These are phyloP conservation scores for Cheilosia impressa DNA, from an alignment of 2,888 invertebrate species.

Conservation along the genomic window DNA sequence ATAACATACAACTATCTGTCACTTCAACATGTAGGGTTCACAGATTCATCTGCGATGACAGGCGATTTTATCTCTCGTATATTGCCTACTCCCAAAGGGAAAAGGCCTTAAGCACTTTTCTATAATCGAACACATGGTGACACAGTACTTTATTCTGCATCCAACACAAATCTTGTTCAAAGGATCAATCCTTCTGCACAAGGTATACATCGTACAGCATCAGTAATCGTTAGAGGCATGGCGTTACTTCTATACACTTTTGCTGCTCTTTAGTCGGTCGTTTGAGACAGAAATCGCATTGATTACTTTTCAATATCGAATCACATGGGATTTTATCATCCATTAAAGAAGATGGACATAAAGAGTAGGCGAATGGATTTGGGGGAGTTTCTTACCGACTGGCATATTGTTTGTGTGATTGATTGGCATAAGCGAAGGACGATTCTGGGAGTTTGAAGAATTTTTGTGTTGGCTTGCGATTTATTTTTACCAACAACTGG, in stretches of 20 bases:
- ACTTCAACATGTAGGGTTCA: constrained; percentile 27
- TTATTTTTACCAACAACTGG: background rate
- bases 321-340: constrained; percentile 37
- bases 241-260: background rate
- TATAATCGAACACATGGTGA: constrained; percentile 43
- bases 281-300: constrained; percentile 38
- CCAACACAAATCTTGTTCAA: constrained; percentile 32
- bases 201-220: constrained; percentile 6
- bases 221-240: background rate
- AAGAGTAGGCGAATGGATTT: constrained; percentile 17
- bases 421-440: constrained; percentile 43
- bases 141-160: constrained; percentile 21
- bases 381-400: constrained; percentile 35
- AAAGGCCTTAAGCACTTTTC: constrained; percentile 24
- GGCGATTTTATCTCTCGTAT: constrained; percentile 40
- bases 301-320: constrained; percentile 63
- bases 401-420: constrained; percentile 52
- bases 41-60: constrained; percentile 55
- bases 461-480: constrained; percentile 1
- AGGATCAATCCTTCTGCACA: constrained; percentile 56
- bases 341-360: constrained; percentile 25
- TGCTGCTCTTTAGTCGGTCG: background rate
- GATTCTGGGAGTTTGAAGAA: constrained; percentile 6
- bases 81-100: constrained; percentile 11
- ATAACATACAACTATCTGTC: background rate